These are phyloP conservation scores for Equus quagga DNA, from an alignment of 2,113 vertebrate species.

Conservation along the genomic window DNA sequence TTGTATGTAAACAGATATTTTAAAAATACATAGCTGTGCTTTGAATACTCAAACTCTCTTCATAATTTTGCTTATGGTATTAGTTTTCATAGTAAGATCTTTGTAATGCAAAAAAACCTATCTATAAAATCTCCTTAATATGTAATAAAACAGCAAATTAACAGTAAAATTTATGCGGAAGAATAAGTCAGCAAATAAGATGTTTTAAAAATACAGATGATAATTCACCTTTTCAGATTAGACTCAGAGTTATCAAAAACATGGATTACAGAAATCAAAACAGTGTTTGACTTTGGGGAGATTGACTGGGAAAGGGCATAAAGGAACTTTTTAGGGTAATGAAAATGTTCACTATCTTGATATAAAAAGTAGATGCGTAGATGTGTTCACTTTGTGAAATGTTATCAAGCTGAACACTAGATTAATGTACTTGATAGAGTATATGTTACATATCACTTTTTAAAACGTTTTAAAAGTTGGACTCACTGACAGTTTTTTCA, in stretches of 20 bases:
- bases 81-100: not conserved
- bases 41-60: not conserved
- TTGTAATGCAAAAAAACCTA: constrained; percentile 3
- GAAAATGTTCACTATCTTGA: not conserved
- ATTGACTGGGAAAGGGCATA: not conserved
- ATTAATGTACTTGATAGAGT: not conserved
- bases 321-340: not conserved
- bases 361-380: not conserved
- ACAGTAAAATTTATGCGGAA: not conserved
- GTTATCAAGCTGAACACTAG: not conserved
- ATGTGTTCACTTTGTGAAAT: not conserved
- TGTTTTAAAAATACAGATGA: not conserved
- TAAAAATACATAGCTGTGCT: not conserved
- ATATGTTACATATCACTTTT: not conserved
- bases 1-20: not conserved
- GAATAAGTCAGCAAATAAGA: not conserved
- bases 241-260: constrained; percentile 10
- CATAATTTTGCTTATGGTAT: not conserved
- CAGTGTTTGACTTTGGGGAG: not conserved
- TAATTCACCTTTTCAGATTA: not conserved
- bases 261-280: not conserved
- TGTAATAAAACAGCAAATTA: not conserved
- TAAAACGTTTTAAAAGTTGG: not conserved
- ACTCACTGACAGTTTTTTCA: not conserved
- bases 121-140: not conserved